These are phyloP conservation scores for Operophtera brumata DNA, from an alignment of 2,888 invertebrate species.

Conservation along the genomic window DNA sequence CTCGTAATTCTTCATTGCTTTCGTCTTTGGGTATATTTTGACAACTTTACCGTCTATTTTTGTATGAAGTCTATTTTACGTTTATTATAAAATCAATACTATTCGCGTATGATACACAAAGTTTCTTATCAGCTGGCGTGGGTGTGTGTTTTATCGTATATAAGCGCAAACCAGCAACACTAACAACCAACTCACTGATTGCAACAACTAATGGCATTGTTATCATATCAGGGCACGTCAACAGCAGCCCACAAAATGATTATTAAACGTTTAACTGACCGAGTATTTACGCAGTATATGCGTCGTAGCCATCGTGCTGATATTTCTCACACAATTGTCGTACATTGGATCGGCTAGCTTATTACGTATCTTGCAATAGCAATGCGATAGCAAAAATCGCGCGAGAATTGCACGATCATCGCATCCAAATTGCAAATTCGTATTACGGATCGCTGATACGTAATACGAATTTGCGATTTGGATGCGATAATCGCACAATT, in stretches of 20 bases:
- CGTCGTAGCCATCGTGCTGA: neutral
- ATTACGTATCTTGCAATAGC: too few relatives aligned
- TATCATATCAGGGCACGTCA: slow-evolving; percentile 11
- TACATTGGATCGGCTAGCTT: slow-evolving; percentile 1
- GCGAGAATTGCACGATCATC: too few relatives aligned
- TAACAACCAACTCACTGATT: slow-evolving; percentile 13
- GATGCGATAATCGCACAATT: too few relatives aligned
- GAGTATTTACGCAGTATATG: neutral
- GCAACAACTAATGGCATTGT: slow-evolving; percentile 13
- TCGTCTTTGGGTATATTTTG: neutral
- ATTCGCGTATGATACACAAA: slow-evolving; percentile 2
- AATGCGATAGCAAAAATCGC: too few relatives aligned
- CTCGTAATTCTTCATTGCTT: neutral
- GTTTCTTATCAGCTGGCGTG: slow-evolving; percentile 42
- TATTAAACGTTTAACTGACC: neutral
- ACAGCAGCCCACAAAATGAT: slow-evolving; percentile 5
- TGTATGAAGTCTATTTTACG: neutral
- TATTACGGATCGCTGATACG: too few relatives aligned
- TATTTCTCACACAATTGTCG: slow-evolving; percentile 11
- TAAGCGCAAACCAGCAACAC: slow-evolving; percentile 1
- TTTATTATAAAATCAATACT: slow-evolving; percentile 5
- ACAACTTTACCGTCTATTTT: neutral
- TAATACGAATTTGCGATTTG: too few relatives aligned
- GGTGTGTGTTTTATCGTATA: slow-evolving; percentile 29
- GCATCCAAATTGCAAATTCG: too few relatives aligned